Conservation (phyloP, 2,888 invertebrate species). For the Pyrochroa serraticornis region DNA sequence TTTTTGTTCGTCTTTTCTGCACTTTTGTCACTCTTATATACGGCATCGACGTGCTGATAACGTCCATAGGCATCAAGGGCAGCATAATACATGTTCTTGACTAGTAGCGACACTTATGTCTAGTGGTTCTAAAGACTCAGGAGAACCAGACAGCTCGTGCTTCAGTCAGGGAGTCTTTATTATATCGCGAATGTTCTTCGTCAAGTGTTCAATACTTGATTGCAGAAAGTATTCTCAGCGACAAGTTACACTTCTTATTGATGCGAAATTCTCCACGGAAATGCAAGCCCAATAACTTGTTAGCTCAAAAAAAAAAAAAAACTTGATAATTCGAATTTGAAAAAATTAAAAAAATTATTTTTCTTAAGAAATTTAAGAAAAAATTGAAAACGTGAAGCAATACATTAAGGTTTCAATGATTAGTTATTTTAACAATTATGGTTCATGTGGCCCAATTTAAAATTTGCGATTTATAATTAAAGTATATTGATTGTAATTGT, state of each 20-base stretch:
- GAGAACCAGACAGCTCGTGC: slow-evolving; percentile 23
- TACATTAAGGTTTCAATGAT: too few species aligned
- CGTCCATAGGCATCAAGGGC: slow-evolving; percentile 7
- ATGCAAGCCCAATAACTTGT: too few species aligned
- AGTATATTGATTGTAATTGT: too few species aligned
- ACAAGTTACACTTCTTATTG: slow-evolving; percentile 5
- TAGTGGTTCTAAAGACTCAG: slow-evolving; percentile 28
- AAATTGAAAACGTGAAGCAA: too few species aligned
- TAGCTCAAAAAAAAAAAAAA: too few species aligned
- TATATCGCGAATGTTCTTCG: slow-evolving; percentile 22
- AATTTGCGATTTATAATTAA: too few species aligned
- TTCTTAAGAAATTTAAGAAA: too few species aligned
- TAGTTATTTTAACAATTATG: too few species aligned
- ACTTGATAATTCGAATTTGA: too few species aligned
- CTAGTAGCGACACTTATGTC: slow-evolving; percentile 23
- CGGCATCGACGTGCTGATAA: slow-evolving; percentile 9
- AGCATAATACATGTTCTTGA: slow-evolving; percentile 12
- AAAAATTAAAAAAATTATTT: too few species aligned
- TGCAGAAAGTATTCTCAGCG: slow-evolving; percentile 19
- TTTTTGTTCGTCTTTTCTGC: slow-evolving; percentile 1
- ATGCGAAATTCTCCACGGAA: not conserved
- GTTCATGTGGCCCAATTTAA: too few species aligned
- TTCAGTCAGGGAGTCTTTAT: slow-evolving; percentile 28
- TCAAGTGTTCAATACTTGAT: slow-evolving; percentile 27
- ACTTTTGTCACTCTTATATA: not conserved